Base-by-base conservation (phyloP, 2,888 invertebrate species). In the Drosophila longiperda region DNA sequence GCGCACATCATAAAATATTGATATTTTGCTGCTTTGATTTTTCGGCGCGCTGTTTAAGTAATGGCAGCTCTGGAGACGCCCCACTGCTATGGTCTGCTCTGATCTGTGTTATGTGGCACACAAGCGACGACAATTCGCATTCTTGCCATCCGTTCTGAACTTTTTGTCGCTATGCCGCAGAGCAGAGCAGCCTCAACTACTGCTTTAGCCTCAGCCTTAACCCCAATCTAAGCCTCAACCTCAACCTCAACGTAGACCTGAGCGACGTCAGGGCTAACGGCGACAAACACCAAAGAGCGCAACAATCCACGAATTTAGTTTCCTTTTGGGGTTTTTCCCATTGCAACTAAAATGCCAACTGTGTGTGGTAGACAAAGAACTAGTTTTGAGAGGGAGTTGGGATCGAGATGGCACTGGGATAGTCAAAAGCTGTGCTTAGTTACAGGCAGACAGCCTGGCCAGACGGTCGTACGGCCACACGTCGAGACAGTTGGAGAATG, bases 1-100 rank as follows among this genome's bases (percentile, higher is more conserved):
- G 84, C 83, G 81, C 78, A 78, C 76, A 86, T 90, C 90, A 89
- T 89, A 90, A 89, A 89, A 90, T 90, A 89, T 90, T 90, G 90
- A 89, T 90, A 88, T 86, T 88, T 81, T 79, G 87, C 74, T 83
- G 82, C 83, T 86, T 86, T 90, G 89, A 89, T 89, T 84, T 90
- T 83, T 81, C 75, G 74, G 69, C 66, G 77, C 75, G 58, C 87
- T 82, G 85, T 78, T 89, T 89, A 85, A 88, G 89, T 89, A 85
- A 89, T 87, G 87, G 87, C 71, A 71, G 69, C 75, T 64, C 66
- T 66, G 82, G 76, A 61, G 60, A 60, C 71, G 59, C 48, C 52
- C 40, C 42, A 42, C 67, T 36, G 71, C 45, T 60, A 38, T 17
- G 36, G 60, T 54, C 63, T 73, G 61, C 34, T 40, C 53, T 54